Evolutionary conservation across 2,113 vertebrate species (phyloP).

Genomic region (Leuciscus idus): DNA sequence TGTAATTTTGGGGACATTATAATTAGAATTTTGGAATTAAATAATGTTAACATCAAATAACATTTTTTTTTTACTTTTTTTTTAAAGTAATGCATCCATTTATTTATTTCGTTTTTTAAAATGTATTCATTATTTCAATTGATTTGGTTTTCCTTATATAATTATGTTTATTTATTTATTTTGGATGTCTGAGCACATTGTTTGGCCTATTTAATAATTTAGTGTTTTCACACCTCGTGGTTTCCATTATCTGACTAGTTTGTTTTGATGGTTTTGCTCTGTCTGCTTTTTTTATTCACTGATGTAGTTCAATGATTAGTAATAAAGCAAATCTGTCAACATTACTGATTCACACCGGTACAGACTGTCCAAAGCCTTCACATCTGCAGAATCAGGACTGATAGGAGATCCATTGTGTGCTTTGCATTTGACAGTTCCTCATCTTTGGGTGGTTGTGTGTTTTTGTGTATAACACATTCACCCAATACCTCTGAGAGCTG

Average conservation of each 20-base stretch:
- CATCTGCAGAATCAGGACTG: not conserved
- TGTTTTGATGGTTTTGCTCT: conserved; percentile 4
- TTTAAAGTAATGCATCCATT: not conserved
- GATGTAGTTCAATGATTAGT: not conserved
- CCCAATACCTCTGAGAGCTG: conserved; percentile 8
- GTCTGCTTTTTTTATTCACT: conserved; percentile 4
- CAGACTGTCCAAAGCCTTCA: not conserved
- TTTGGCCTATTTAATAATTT: conserved; percentile 4
- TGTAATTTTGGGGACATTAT: not conserved
- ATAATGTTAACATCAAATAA: not conserved
- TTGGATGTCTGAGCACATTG: not conserved
- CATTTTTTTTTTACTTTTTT: not conserved
- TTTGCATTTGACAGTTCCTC: not conserved
- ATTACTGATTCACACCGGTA: not conserved
- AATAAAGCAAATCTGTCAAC: not conserved
- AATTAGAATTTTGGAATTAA: not conserved
- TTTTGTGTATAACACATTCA: conserved; percentile 23
- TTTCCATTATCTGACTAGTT: not conserved
- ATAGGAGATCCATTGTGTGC: conserved; percentile 24
- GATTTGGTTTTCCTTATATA: not conserved
- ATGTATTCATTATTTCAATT: no score
- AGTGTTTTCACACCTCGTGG: not conserved
- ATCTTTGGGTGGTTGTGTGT: conserved; percentile 7
- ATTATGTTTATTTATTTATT: not conserved
- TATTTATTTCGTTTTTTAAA: not conserved